These are phyloP conservation scores for Melanchra persicariae DNA, from an alignment of 2,888 invertebrate genomes.

Conservation along the genomic window DNA sequence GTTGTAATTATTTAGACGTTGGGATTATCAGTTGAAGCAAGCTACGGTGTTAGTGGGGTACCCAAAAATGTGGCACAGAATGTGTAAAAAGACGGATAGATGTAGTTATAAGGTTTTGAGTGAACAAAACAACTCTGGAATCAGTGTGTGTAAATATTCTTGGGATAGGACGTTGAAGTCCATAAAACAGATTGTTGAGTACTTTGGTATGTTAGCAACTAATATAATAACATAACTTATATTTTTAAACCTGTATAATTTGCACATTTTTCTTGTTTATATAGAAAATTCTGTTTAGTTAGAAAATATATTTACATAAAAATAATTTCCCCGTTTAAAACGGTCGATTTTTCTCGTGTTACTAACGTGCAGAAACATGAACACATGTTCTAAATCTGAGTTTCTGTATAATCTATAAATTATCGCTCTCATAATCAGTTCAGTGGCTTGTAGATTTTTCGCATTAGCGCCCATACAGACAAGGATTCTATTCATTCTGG, in stretches of 20 bases:
- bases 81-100: constrained; percentile 70
- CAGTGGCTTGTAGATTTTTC: constrained; percentile 48
- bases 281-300: not conserved
- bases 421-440: constrained; percentile 49
- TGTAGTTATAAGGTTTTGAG: constrained; percentile 70
- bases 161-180: constrained; percentile 71
- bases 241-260: not conserved
- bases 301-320: constrained; percentile 10
- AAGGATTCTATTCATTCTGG: constrained; percentile 44
- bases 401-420: constrained; percentile 40
- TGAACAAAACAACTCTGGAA: constrained; percentile 62
- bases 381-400: constrained; percentile 37
- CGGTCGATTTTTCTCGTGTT: constrained; percentile 15
- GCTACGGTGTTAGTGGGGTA: constrained; percentile 45
- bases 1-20: constrained; percentile 56
- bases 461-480: constrained; percentile 33
- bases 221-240: not conserved
- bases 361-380: constrained; percentile 27
- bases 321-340: not conserved
- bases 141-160: constrained; percentile 64
- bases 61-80: constrained; percentile 76
- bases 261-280: constrained; percentile 11
- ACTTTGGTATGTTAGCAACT: constrained; percentile 80
- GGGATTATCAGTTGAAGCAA: constrained; percentile 29
- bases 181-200: constrained; percentile 73